Evolutionary conservation across 2,113 vertebrate genomes (phyloP).

Genomic region (Cranoglanis bouderius): DNA sequence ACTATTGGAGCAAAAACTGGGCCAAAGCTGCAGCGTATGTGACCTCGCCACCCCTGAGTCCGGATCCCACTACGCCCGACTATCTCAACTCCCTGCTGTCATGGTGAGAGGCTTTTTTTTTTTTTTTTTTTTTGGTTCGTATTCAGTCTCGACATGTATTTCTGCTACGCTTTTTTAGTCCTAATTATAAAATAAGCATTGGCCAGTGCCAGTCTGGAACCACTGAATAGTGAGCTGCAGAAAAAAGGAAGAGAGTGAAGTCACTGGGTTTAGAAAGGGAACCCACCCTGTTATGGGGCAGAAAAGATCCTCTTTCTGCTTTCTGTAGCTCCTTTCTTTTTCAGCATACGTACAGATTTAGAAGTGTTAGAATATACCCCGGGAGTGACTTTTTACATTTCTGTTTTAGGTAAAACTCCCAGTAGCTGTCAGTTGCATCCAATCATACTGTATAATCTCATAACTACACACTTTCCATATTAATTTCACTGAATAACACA

Average conservation of each 20-base stretch:
- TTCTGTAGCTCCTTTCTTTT: neutral
- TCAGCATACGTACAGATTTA: neutral
- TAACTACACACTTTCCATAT: neutral
- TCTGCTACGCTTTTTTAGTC: neutral
- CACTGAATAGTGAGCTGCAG: neutral
- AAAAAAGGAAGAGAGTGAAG: conserved; percentile 12
- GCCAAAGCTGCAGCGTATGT: conserved; percentile 97
- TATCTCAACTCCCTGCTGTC: conserved; percentile 96
- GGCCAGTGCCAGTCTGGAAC: neutral
- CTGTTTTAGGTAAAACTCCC: neutral
- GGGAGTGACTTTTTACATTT: neutral
- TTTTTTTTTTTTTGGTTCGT: neutral
- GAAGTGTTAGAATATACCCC: neutral
- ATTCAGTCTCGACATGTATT: neutral
- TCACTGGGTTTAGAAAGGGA: neutral
- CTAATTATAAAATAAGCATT: neutral
- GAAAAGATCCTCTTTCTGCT: neutral
- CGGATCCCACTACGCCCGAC: conserved; percentile 95
- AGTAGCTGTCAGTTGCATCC: neutral
- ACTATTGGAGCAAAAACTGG: conserved; percentile 99
- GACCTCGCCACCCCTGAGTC: conserved; percentile 93
- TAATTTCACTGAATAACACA: neutral
- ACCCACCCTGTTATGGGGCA: neutral
- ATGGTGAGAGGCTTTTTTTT: conserved; percentile 77
- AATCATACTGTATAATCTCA: neutral